Percentiles rank a stretch among this genome's conserved stretches.
Evolutionary conservation across 2,888 invertebrate genomes (phyloP).

Genomic region (Folsomia candida): DNA sequence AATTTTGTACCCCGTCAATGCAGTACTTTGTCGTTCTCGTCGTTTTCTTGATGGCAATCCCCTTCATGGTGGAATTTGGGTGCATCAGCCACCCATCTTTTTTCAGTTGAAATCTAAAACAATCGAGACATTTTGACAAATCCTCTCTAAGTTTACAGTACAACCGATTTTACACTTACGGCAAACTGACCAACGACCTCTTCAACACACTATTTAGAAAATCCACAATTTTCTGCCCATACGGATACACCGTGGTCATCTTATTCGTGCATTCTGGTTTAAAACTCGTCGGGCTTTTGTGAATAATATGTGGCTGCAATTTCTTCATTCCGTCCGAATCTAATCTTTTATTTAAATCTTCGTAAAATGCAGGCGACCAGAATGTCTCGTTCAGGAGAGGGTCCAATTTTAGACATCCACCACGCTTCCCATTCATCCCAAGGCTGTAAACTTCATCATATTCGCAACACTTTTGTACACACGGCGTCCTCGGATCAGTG

Average conservation of each 20-base stretch:
- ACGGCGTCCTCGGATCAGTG: constrained; percentile 32
- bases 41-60: constrained; percentile 30
- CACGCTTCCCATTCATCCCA: constrained; percentile 32
- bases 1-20: constrained; percentile 39
- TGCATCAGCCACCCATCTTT: constrained; percentile 38
- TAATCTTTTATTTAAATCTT: constrained; percentile 14
- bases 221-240: constrained; percentile 27
- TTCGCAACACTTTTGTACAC: constrained; percentile 38
- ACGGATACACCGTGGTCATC: constrained; percentile 34
- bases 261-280: constrained; percentile 23
- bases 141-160: neutral
- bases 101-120: constrained; percentile 30
- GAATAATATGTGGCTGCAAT: constrained; percentile 32
- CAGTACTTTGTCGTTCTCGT: constrained; percentile 31
- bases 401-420: constrained; percentile 33
- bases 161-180: constrained; percentile 16
- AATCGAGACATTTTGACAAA: neutral
- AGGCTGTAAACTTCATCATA: constrained; percentile 37
- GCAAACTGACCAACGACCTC: constrained; percentile 25
- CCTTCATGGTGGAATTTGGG: constrained; percentile 17
- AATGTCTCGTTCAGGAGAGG: constrained; percentile 19
- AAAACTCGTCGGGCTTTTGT: constrained; percentile 34
- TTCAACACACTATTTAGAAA: constrained; percentile 26
- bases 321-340: constrained; percentile 11
- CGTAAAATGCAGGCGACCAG: constrained; percentile 33